These are phyloP conservation scores for Zaprionus taronus DNA, from an alignment of 1,140 invertebrate genomes.

Conservation along the genomic window DNA sequence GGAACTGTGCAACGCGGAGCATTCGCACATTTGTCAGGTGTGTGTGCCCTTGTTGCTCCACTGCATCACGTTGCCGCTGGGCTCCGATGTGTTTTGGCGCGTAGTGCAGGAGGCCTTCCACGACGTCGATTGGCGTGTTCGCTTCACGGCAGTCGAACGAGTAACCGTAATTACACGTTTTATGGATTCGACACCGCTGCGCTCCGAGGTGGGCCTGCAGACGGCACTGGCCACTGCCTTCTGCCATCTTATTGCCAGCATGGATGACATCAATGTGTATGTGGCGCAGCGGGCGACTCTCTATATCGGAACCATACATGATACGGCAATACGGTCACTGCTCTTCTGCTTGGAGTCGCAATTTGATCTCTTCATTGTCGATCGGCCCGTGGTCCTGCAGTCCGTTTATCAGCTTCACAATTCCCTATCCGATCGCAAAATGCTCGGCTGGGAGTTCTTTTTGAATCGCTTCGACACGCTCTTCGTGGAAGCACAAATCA, in stretches of 20 bases:
- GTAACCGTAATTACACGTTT: constrained; percentile 96
- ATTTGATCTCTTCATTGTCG: constrained; percentile 97
- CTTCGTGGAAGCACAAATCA: constrained; percentile 97
- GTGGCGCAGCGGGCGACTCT: constrained; percentile 97
- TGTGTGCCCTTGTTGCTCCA: constrained; percentile 96
- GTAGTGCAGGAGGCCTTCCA: constrained; percentile 97
- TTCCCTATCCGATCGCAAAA: constrained; percentile 94
- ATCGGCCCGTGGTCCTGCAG: constrained; percentile 98
- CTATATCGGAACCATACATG: constrained; percentile 97
- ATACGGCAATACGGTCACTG: constrained; percentile 92
- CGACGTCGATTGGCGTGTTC: constrained; percentile 93
- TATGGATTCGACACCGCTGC: constrained; percentile 94
- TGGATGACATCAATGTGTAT: constrained; percentile 97
- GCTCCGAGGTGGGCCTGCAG: constrained; percentile 93
- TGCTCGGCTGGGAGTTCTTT: constrained; percentile 99
- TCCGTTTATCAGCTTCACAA: constrained; percentile 97
- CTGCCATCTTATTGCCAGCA: constrained; percentile 97
- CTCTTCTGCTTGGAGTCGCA: constrained; percentile 95
- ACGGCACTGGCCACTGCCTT: constrained; percentile 98
- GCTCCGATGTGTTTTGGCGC: constrained; percentile 97
- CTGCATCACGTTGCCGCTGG: constrained; percentile 96
- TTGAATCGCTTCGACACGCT: constrained; percentile 98
- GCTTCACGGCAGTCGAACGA: constrained; percentile 97
- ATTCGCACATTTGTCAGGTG: constrained; percentile 96
- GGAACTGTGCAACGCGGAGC: constrained; percentile 95